Evolutionary conservation across 35 echinoderm and acorn worm genomes (phyloP), one percentile per base, ranked within the genome.

Genomic region (Ptychodera flava): DNA sequence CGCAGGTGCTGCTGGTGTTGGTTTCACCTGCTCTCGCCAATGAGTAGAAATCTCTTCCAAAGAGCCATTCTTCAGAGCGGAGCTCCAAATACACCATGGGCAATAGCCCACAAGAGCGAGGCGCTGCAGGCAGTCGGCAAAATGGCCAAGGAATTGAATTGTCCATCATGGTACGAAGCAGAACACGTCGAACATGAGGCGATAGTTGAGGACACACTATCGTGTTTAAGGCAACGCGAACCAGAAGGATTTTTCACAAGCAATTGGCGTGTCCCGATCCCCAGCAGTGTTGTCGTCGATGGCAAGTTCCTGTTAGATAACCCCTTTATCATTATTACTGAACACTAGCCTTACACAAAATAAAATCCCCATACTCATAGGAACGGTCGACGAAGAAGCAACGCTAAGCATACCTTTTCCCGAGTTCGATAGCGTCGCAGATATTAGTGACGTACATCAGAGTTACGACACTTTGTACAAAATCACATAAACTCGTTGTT

Each of bases 11-110:
- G 95, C 86, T 0, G 92, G 92, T 36, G 90, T 94, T 31, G 83
- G 89, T 36, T 91, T 28, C 95, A 97, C 76, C 79, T 97, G 77
- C 76, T 94, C n/a, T 97, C 95, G 0, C 92, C 90, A 0, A 75
- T 90, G 75, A 98, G 83, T 81, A 36, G 82, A 0, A 78, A 64
- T 64, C 22, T 64, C 6, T 98, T 98, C 35, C 77, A 88, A 16
- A 79, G 92, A 33, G 90, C 87, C 1, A 92, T 98, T 32, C 36
- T 98, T 37, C 95, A 98, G 36, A 98, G 95, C 35, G 90, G 89
- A 1, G 81, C 95, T 0, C 78, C 95, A 16, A 76, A 91, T 2
- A 85, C 92, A 38, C 95, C 92, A 0, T 98, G 95, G 95, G 90
- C 90, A 29, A 64, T 87, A 31, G 30, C 85, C 31, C 90, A 89